Percentiles rank a stretch among this genome's conserved stretches.
These are phyloP conservation scores for Cercopithecus mona DNA, from an alignment of 2,113 vertebrate species.

Conservation along the genomic window DNA sequence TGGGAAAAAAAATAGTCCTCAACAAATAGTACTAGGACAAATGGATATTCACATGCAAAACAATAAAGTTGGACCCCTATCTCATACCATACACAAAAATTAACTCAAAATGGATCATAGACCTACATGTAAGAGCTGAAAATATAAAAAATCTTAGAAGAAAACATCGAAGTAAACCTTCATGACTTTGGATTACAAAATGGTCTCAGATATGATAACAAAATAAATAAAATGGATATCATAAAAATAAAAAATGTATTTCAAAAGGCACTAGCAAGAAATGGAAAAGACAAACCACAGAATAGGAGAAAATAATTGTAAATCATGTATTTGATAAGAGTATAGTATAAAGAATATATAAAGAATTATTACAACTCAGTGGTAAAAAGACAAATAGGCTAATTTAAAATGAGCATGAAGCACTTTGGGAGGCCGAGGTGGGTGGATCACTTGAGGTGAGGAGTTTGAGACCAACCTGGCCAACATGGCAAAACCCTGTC, in stretches of 20 bases:
- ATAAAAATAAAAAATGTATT: background rate
- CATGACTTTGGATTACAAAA: background rate
- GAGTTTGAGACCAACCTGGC: no score
- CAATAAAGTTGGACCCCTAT: background rate
- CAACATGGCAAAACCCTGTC: no score
- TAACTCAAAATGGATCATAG: background rate
- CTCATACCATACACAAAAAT: background rate
- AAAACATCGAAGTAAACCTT: background rate
- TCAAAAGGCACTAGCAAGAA: background rate
- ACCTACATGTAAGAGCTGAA: background rate
- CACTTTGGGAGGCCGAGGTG: no score
- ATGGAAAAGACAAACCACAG: background rate
- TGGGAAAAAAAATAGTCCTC: background rate
- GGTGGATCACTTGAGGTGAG: no score
- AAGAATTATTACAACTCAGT: background rate
- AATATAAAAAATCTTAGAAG: background rate
- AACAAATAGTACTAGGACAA: background rate
- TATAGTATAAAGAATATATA: background rate
- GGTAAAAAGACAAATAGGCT: background rate
- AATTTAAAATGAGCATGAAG: background rate
- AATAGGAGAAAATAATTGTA: background rate
- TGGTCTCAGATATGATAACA: background rate
- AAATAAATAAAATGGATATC: background rate
- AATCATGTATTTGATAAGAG: background rate
- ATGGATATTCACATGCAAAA: background rate